Evolutionary conservation across 2,797 vertebrate species (phyloP).

Genomic region (Oophaga sylvatica): DNA sequence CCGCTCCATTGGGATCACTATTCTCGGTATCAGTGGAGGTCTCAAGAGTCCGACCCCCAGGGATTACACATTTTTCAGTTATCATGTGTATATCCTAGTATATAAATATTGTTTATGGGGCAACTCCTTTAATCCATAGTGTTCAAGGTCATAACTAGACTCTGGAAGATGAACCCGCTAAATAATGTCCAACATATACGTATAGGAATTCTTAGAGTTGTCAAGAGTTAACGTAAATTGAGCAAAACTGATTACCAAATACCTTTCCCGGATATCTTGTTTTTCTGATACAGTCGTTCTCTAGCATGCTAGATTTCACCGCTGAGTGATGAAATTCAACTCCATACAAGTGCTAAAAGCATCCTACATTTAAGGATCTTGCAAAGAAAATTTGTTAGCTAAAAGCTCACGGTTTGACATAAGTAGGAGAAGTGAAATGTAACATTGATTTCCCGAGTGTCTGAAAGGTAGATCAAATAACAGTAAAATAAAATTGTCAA

Average conservation of each 20-base stretch:
- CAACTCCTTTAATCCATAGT: neutral
- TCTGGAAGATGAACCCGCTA: no score
- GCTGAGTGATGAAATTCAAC: slow-evolving; percentile 67
- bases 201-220: neutral
- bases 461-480: slow-evolving; percentile 74
- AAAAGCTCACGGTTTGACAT: slow-evolving; percentile 70
- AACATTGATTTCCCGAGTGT: slow-evolving; percentile 74
- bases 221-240: slow-evolving; percentile 64
- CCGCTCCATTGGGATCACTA: no score
- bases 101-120: no score
- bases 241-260: slow-evolving; percentile 61
- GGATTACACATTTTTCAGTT: no score
- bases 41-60: no score
- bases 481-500: slow-evolving; percentile 73
- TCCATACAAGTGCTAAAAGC: slow-evolving; percentile 64
- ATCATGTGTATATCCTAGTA: no score
- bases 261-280: slow-evolving; percentile 61
- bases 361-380: slow-evolving; percentile 66
- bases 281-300: slow-evolving; percentile 63
- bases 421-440: slow-evolving; percentile 69
- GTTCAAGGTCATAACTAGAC: neutral
- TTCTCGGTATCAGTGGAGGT: no score
- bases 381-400: slow-evolving; percentile 71
- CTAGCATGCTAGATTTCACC: slow-evolving; percentile 68
- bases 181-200: neutral